Conservation (phyloP, 2,113 vertebrate genomes). For the Ondatra zibethicus region DNA sequence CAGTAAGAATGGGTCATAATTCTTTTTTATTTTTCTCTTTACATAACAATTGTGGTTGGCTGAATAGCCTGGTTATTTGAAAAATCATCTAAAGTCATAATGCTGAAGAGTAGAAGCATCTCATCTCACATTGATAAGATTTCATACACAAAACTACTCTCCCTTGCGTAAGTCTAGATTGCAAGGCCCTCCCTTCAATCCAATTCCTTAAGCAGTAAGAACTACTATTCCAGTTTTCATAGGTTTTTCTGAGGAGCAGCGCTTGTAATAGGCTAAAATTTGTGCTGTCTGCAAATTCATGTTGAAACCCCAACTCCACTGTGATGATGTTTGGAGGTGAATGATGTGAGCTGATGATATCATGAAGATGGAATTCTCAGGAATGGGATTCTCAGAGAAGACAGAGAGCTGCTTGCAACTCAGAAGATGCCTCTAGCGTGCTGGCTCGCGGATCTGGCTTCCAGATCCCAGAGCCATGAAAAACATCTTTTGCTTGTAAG, state of each 20-base stretch:
- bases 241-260: background rate
- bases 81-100: background rate
- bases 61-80: background rate
- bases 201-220: background rate
- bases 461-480: background rate
- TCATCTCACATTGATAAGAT: background rate
- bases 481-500: background rate
- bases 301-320: background rate
- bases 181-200: background rate
- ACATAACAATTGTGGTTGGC: background rate
- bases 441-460: too few species aligned
- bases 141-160: background rate
- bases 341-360: background rate
- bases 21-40: background rate
- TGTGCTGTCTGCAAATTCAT: background rate
- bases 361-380: background rate
- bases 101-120: background rate
- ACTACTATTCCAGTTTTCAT: background rate
- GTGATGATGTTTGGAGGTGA: background rate
- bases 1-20: background rate
- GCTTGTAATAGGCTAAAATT: background rate
- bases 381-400: background rate
- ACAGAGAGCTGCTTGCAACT: background rate
- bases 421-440: background rate
- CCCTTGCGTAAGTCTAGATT: background rate